Evolutionary conservation across 2,888 invertebrate genomes (phyloP).

Genomic region (Ganaspis brasiliensis): DNA sequence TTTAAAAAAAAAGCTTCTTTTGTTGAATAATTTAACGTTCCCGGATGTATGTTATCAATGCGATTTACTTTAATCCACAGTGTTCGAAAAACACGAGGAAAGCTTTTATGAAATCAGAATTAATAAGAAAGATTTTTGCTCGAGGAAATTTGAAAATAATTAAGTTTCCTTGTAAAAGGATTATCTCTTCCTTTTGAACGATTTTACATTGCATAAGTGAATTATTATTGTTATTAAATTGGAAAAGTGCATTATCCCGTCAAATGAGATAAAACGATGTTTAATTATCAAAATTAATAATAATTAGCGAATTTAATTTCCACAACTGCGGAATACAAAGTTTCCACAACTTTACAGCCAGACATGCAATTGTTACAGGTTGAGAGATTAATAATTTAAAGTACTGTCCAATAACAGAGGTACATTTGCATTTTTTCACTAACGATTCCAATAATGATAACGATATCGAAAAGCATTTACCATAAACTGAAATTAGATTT

Average conservation of each 20-base stretch:
- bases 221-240: neutral
- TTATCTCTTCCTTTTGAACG: neutral
- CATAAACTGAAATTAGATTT: slow-evolving; percentile 2
- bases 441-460: slow-evolving; percentile 25
- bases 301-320: neutral
- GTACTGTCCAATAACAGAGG: neutral
- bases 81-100: neutral
- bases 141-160: slow-evolving; percentile 7
- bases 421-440: neutral
- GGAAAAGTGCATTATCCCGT: neutral
- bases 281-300: slow-evolving; percentile 1
- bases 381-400: neutral
- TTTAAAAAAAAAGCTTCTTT: neutral
- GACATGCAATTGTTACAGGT: neutral
- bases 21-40: slow-evolving; percentile 5
- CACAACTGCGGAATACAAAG: neutral
- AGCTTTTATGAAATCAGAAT: neutral
- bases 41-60: slow-evolving; percentile 6
- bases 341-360: neutral
- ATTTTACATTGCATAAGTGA: neutral
- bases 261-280: slow-evolving; percentile 3
- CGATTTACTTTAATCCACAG: neutral
- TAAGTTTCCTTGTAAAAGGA: neutral
- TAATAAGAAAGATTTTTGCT: neutral
- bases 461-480: slow-evolving; percentile 19